A percentile compares a stretch with the other conserved stretches of the same genome.
Conservation (phyloP, 1,140 invertebrate genomes). For the Laupala kohalensis region DNA sequence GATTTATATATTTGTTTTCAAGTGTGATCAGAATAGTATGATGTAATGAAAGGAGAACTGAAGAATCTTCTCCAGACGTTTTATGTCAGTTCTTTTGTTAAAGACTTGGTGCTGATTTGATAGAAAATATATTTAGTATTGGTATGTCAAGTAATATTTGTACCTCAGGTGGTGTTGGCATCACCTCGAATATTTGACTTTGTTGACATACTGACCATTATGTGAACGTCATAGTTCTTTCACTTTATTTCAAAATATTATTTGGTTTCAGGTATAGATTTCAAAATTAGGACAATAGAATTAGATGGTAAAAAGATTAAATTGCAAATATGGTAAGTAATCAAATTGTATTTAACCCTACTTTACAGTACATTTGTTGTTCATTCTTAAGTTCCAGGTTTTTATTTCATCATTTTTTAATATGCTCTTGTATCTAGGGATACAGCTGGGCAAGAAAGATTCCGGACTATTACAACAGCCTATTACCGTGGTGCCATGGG, state of each 20-base stretch:
- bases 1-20: too few species aligned
- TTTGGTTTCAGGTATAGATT: conserved; percentile 81
- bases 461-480: conserved; percentile 95
- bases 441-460: conserved; percentile 90
- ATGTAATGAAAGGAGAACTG: too few species aligned
- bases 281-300: conserved; percentile 97
- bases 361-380: not conserved
- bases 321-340: conserved; percentile 86
- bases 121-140: too few species aligned
- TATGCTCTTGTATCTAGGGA: conserved; percentile 60
- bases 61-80: too few species aligned
- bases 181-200: too few species aligned
- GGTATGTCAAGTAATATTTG: too few species aligned
- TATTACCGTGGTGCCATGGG: conserved; percentile 98
- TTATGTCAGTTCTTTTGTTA: too few species aligned
- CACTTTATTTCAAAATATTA: not conserved
- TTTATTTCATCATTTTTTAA: not conserved
- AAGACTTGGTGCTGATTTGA: too few species aligned
- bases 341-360: conserved; percentile 15
- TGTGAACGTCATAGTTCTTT: not conserved
- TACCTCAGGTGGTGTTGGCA: too few species aligned
- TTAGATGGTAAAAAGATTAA: conserved; percentile 97
- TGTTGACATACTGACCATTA: too few species aligned
- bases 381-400: conserved; percentile 2
- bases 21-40: too few species aligned